Evolutionary conservation across 2,888 invertebrate species (phyloP).

Genomic region (Antitype chi): DNA sequence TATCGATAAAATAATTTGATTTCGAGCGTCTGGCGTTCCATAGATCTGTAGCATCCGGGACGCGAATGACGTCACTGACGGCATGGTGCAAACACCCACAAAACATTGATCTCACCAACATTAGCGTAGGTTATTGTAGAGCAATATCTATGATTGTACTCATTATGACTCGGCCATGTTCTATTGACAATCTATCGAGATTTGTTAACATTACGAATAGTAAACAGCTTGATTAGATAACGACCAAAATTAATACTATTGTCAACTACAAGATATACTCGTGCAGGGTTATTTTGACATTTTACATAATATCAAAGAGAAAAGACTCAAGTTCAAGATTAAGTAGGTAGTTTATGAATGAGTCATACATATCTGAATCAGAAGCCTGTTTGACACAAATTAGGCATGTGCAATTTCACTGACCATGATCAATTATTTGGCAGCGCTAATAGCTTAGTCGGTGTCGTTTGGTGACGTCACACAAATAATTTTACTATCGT

Average conservation of each 20-base stretch:
- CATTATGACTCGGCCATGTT: conserved; percentile 56
- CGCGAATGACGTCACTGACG: conserved; percentile 67
- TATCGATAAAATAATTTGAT: conserved; percentile 57
- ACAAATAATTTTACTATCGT: conserved; percentile 45
- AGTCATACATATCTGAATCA: conserved; percentile 32
- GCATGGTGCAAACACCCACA: conserved; percentile 56
- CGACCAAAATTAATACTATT: conserved; percentile 34
- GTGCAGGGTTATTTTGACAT: background rate
- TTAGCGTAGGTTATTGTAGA: conserved; percentile 34
- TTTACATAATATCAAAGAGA: background rate
- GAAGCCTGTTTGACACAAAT: conserved; percentile 38
- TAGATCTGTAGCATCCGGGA: conserved; percentile 70
- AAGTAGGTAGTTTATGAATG: conserved; percentile 22
- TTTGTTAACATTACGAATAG: conserved; percentile 71
- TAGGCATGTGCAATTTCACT: conserved; percentile 46
- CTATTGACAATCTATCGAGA: conserved; percentile 69
- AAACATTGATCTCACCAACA: conserved; percentile 49
- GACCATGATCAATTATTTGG: conserved; percentile 66
- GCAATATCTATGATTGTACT: conserved; percentile 60
- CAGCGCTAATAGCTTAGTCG: conserved; percentile 46
- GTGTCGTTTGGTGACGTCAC: conserved; percentile 60
- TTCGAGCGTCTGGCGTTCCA: conserved; percentile 60
- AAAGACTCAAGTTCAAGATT: conserved; percentile 3
- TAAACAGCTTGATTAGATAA: conserved; percentile 71
- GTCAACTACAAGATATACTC: background rate